Evolutionary conservation across 1,140 invertebrate genomes (phyloP).

Genomic region (Medauroidea extradentata): DNA sequence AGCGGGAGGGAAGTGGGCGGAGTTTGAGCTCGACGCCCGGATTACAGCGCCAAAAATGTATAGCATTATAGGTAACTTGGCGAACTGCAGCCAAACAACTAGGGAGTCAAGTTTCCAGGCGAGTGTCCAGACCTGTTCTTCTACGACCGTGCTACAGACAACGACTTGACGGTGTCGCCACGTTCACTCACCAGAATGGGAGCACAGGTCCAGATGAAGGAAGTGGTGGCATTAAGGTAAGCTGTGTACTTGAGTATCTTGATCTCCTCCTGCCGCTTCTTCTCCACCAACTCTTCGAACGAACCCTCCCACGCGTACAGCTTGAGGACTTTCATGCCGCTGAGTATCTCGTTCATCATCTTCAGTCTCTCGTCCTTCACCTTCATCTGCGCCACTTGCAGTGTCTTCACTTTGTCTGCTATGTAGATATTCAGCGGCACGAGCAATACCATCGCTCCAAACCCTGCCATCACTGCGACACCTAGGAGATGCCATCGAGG

Average conservation of each 20-base stretch:
- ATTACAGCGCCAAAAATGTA: no score
- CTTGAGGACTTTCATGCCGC: slow-evolving; percentile 62
- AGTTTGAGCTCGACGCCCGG: no score
- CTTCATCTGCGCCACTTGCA: slow-evolving; percentile 88
- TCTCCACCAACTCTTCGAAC: slow-evolving; percentile 78
- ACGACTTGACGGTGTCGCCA: no score
- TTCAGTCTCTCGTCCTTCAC: slow-evolving; percentile 89
- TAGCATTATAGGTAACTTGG: no score
- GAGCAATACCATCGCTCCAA: slow-evolving; percentile 88
- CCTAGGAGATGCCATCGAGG: slow-evolving; percentile 44
- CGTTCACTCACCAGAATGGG: slow-evolving; percentile 81
- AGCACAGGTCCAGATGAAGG: slow-evolving; percentile 93
- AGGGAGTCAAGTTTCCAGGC: no score
- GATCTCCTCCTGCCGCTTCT: slow-evolving; percentile 80
- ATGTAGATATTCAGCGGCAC: slow-evolving; percentile 88
- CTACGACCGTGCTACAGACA: no score
- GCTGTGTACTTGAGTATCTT: slow-evolving; percentile 76
- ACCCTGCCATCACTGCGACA: slow-evolving; percentile 80
- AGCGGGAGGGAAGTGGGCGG: no score
- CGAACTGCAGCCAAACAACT: no score
- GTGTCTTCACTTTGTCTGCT: slow-evolving; percentile 73
- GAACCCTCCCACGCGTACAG: slow-evolving; percentile 89
- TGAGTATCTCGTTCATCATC: slow-evolving; percentile 79
- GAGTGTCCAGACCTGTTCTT: no score
- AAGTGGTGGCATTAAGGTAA: slow-evolving; percentile 83